A percentile compares a stretch with the other conserved stretches of the same genome.
Conservation (phyloP, 2,797 vertebrate species). For the Gymnoscopelus microlampas region DNA sequence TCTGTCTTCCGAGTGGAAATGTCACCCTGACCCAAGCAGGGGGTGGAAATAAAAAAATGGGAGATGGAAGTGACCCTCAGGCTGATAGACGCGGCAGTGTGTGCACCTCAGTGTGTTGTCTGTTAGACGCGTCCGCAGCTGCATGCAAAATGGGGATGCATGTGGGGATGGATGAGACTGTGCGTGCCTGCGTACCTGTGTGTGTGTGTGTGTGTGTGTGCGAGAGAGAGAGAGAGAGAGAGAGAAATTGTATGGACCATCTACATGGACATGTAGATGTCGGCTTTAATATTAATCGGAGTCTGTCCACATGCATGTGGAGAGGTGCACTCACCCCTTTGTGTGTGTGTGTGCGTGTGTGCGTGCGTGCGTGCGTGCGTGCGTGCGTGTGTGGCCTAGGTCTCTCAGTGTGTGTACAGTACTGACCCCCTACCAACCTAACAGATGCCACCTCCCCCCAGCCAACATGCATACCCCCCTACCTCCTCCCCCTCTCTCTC, state of each 20-base stretch:
- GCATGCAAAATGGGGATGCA: not conserved
- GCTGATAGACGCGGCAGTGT: not conserved
- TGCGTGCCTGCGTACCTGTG: not conserved
- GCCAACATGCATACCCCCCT: conserved; percentile 15
- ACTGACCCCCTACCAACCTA: conserved; percentile 44
- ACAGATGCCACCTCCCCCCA: conserved; percentile 54
- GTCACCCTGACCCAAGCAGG: conserved; percentile 30
- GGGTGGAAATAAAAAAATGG: conserved; percentile 21
- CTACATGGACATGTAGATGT: too few species aligned
- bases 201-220: not conserved
- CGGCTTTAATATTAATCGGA: too few species aligned
- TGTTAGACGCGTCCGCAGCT: too few species aligned
- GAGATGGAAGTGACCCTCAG: not conserved
- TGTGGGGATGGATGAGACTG: not conserved
- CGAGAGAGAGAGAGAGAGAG: too few species aligned
- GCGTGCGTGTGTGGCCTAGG: conserved; percentile 2
- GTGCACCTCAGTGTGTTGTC: too few species aligned
- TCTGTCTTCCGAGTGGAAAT: conserved; percentile 37
- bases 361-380: not conserved
- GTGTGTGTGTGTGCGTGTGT: conserved; percentile 3
- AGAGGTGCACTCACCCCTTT: too few species aligned
- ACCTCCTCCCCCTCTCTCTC: not conserved
- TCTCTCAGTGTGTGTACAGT: conserved; percentile 1
- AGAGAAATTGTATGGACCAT: too few species aligned
- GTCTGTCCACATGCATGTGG: too few species aligned